A percentile compares a stretch with the other conserved stretches of the same genome.
These are phyloP conservation scores for Sminthopsis crassicaudata DNA, from an alignment of 2,113 vertebrate species.

Conservation along the genomic window DNA sequence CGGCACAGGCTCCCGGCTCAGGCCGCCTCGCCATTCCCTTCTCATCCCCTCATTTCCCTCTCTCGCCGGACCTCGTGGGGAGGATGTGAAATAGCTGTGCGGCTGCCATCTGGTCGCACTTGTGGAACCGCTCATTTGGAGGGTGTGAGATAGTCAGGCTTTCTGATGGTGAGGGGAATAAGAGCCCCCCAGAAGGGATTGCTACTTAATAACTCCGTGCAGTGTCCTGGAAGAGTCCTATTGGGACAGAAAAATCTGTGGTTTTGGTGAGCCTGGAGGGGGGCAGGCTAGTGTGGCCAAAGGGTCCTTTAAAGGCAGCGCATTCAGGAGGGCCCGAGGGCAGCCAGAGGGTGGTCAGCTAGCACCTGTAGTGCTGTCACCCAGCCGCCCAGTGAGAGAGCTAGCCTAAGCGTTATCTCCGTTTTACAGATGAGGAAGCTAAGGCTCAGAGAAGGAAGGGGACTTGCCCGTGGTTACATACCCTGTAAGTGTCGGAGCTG, in stretches of 20 bases:
- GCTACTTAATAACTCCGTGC: neutral
- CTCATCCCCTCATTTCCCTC: neutral
- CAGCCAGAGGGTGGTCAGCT: neutral
- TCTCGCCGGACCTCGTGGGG: too few relatives aligned
- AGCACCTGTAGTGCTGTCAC: neutral
- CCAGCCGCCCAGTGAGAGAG: neutral
- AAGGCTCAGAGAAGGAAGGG: neutral
- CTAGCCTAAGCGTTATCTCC: neutral
- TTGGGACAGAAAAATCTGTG: neutral
- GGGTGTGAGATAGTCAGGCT: neutral
- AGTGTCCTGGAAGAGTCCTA: neutral
- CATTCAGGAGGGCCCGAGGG: neutral
- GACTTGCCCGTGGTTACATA: neutral
- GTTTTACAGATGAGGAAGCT: neutral
- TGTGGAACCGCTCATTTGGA: neutral
- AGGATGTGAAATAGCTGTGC: neutral
- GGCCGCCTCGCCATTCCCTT: fast-evolving
- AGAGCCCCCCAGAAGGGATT: neutral
- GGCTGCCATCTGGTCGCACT: neutral
- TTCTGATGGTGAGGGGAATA: neutral
- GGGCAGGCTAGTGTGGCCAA: neutral
- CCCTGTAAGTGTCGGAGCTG: neutral
- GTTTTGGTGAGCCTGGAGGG: neutral
- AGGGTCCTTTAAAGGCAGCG: too few relatives aligned
- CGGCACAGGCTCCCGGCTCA: neutral